Percentiles rank a stretch among this genome's conserved stretches.
These are phyloP conservation scores for Cirrhinus mrigala DNA, from an alignment of 2,797 vertebrate genomes.

Conservation along the genomic window DNA sequence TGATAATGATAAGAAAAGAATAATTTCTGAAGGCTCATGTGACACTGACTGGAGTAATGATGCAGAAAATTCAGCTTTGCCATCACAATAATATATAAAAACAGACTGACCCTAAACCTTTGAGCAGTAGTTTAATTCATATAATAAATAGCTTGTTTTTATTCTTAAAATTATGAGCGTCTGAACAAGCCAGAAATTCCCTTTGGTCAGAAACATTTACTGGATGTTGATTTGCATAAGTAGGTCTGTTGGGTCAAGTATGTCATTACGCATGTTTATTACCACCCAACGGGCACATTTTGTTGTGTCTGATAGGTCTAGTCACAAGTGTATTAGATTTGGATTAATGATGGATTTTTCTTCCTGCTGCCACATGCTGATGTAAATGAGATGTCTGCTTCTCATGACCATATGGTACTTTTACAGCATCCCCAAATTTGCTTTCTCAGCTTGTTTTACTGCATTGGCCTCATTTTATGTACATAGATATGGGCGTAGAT, in stretches of 20 bases:
- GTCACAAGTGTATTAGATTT: conserved; percentile 31
- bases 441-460: conserved; percentile 17
- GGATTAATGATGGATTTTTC: conserved; percentile 18
- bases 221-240: conserved; percentile 24
- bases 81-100: too few relatives aligned
- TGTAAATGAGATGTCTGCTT: conserved; percentile 52
- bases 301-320: conserved; percentile 29
- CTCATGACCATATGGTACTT: conserved; percentile 43
- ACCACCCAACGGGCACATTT: conserved; percentile 23
- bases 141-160: background rate
- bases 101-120: background rate
- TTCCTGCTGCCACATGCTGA: conserved; percentile 39
- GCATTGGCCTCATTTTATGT: conserved; percentile 7
- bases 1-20: background rate
- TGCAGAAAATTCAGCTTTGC: background rate
- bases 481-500: background rate
- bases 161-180: background rate
- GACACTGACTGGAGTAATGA: background rate
- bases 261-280: conserved; percentile 32
- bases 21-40: background rate
- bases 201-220: conserved; percentile 24
- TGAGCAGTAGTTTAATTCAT: background rate
- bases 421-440: conserved; percentile 43
- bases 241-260: conserved; percentile 25
- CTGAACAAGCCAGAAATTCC: background rate